Base-by-base conservation (phyloP, 2,888 invertebrate species). In the Leucophenga maculata region DNA sequence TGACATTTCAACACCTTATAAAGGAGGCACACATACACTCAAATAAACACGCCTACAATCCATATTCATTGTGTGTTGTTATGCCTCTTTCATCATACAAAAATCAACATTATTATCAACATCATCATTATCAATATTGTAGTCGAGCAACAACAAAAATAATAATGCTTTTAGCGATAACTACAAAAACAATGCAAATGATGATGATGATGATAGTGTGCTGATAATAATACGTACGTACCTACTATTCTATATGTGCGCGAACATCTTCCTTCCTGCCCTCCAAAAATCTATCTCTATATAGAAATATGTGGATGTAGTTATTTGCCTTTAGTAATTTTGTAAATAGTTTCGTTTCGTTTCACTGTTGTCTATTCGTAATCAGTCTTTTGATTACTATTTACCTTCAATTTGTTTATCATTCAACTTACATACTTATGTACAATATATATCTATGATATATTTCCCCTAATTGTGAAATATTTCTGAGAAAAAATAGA, bases 1-100 rank as follows among this genome's bases (percentile, higher is more conserved):
- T 64, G 74, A 46, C 55, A 68, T 75, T 75, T 75, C 74, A 75
- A 75, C 74, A 75, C 75, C 74, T 67, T 65, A 22, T 20, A 31
- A 20, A 32, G 14, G 9, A 52, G 50, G 6, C 26, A 18, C n/a
- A 50, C 9, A n/a, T n/a, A 46, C 46, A 65, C 48, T n/a, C 22
- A 14, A 26, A 14, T 39, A 44, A n/a, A 16, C 20, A 54, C 66
- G 66, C 66, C 67, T 67, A 59, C 57, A 46, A 26, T n/a, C n/a
- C 3, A 31, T 6, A 8, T 9, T 39, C 11, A 39, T 39, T 39
- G 39, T 39, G n/a, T n/a, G n/a, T n/a, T n/a, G n/a, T n/a, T n/a
- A n/a, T n/a, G 1, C 11, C 39, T 8, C 39, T 39, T 39, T 3
- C 39, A 32, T 60, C 50, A 60, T 26, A 39, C 54, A 65, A 52